Evolutionary conservation across 1,140 invertebrate species (phyloP), one percentile per base, ranked within the genome.

Genomic region (Drosophila tsacasi): DNA sequence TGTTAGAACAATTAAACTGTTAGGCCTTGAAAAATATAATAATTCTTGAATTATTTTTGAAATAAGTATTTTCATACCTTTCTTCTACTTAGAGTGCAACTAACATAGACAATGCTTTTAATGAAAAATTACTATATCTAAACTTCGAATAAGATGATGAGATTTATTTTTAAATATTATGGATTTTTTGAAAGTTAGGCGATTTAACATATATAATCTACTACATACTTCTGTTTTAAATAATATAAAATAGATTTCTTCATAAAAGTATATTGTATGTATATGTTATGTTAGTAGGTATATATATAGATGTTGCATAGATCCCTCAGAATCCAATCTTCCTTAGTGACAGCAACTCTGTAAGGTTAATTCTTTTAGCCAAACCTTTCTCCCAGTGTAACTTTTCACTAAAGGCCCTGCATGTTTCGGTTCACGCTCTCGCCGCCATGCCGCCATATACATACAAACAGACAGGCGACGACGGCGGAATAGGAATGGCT

Each of bases 351-450:
- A n/a, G 25, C 5, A 12, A 9, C 17, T 15, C 9, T 10, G 25
- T 6, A 12, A 12, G 9, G 0, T n/a, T 6, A 0, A 19, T 4
- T 19, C 10, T 8, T 19, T 8, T 1, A 2, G 7, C n/a, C 10
- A 6, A 17, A n/a, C 8, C 9, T 60, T 76, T 54, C 40, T 40
- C 46, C 9, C 82, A 80, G 85, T 90, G 85, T 75, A 74, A 15
- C 39, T 82, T 85, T 90, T 90, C 82, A 91, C 81, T 91, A 82
- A 91, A 82, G 80, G 59, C 57, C 67, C 76, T 74, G 87, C 66
- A 61, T 78, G 75, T 78, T 78, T 79, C 77, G 77, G 77, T 80
- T 79, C 68, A 74, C 62, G 76, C 68, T 79, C 76, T 79, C 66
- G 76, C 76, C 76, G 79, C 67, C 80, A 83, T 89, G 81, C 86